Evolutionary conservation across 2,113 vertebrate species (phyloP).

Genomic region (Sprattus sprattus): DNA sequence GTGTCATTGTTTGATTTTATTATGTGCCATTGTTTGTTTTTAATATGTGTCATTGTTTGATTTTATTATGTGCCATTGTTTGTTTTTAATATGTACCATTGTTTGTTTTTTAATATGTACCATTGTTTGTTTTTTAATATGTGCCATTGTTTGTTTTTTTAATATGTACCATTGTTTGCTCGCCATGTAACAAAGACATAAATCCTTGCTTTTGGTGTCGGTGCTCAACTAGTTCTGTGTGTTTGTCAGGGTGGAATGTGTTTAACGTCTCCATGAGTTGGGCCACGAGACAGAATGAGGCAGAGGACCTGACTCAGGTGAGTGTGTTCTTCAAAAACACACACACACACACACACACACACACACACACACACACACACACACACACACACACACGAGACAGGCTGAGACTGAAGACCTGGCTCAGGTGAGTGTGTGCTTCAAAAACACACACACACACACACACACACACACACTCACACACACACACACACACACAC

Average conservation of each 20-base stretch:
- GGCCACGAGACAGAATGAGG: slow-evolving; percentile 39
- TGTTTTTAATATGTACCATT: neutral
- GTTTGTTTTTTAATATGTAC: neutral
- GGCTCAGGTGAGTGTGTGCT: too few species aligned
- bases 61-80: neutral
- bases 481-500: too few species aligned
- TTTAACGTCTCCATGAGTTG: slow-evolving; percentile 75
- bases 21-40: neutral
- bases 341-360: too few species aligned
- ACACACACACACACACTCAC: too few species aligned
- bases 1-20: too few species aligned
- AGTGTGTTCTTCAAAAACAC: neutral
- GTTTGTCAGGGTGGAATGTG: slow-evolving; percentile 68
- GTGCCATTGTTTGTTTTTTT: neutral
- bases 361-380: too few species aligned
- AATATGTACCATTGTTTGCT: neutral
- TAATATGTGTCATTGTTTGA: neutral
- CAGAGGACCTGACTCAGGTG: slow-evolving; percentile 62
- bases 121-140: neutral
- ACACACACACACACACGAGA: too few species aligned
- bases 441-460: too few species aligned
- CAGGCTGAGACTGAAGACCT: too few species aligned
- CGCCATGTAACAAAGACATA: neutral
- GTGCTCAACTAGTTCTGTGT: slow-evolving; percentile 30
- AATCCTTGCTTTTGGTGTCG: neutral